Base-by-base conservation (phyloP, 2,888 invertebrate genomes). In the Lepidochitona cinerea region DNA sequence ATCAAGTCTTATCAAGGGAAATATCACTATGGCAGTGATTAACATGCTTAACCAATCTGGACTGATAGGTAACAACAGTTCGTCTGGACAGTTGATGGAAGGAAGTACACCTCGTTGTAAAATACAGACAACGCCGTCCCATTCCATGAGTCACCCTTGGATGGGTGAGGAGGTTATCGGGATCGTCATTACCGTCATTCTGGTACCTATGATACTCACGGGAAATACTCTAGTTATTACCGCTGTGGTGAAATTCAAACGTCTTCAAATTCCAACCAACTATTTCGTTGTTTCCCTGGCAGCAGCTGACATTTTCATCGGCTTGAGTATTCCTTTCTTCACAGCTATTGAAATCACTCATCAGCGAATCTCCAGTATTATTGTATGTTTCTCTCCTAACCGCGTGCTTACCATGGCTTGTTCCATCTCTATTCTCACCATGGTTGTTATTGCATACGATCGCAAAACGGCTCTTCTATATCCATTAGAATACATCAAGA, bases 391-490 rank as follows among this genome's bases (percentile, higher is more conserved):
- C 72, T 87, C 92, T 32, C 93, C 93, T 67, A 93, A 93, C 83
- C 93, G 93, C 79, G 90, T 93, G 29, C 92, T 92, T 49, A 93
- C 93, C 75, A 92, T 92, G 14, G 90, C 93, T 76, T 93, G 93
- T 84, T 93, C 93, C 80, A 93, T 93, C 36, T 93, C 88, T 4
- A 92, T 94, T 59, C 87, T 93, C 70, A 93, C 93, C 66, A 92
- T 93, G 83, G 93, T 93, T 0, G 93, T 93, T 32, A 93, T 94
- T 70, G 93, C 94, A 0, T 92, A 93, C 37, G 94, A 94, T 84
- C 89, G 93, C 69, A 92, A 93, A 81, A 93, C 93, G 0, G 93
- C 93, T 1, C 90, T 94, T 32, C 93, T 93, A 2, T 92, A 93
- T 75, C 94, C 94, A 0, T 89, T 94, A 67, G 90, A 93, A 69